Evolutionary conservation across 2,113 vertebrate species (phyloP).

Genomic region (Junco hyemalis): DNA sequence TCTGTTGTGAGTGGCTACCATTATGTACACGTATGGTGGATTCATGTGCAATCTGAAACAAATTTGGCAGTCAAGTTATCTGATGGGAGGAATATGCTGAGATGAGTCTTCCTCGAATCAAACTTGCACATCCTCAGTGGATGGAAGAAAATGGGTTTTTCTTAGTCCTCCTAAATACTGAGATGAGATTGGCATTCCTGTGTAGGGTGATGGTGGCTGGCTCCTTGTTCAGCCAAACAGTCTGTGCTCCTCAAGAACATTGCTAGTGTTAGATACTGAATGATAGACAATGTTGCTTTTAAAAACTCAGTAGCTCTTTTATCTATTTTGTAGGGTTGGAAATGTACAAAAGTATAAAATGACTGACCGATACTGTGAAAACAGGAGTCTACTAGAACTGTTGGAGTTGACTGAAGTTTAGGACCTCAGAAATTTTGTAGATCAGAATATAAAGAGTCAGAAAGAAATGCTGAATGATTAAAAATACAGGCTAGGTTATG

Average conservation of each 20-base stretch:
- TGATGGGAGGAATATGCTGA: background rate
- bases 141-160: background rate
- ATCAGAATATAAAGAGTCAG: background rate
- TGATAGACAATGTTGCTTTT: background rate
- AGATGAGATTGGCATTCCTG: background rate
- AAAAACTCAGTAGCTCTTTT: background rate
- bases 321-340: background rate
- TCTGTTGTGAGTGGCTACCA: background rate
- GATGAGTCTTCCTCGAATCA: background rate
- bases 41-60: background rate
- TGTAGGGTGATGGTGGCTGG: background rate
- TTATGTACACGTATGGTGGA: background rate
- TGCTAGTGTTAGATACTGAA: background rate
- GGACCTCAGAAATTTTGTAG: background rate
- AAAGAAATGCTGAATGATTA: background rate
- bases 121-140: background rate
- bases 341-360: background rate
- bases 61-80: background rate
- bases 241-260: background rate
- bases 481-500: background rate
- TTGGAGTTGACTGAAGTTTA: background rate
- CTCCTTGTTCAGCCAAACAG: background rate
- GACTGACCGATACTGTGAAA: background rate
- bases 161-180: background rate
- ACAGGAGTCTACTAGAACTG: background rate